Conservation (phyloP, 1,140 invertebrate genomes). For the Apocrypta bakeri region DNA sequence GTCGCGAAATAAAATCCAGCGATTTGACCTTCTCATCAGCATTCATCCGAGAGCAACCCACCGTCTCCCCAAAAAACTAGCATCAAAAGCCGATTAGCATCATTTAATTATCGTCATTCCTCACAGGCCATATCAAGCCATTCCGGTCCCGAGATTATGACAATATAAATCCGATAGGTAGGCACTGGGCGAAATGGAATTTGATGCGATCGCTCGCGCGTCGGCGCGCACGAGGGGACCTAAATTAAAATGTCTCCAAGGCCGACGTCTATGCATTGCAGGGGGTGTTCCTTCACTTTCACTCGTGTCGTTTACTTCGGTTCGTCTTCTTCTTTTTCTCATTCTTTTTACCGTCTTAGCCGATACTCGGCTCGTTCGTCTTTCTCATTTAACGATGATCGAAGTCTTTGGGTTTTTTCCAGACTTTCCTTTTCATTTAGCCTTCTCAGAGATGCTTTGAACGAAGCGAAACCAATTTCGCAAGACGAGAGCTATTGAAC, state of each 20-base stretch:
- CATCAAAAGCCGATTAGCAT: slow-evolving; percentile 19
- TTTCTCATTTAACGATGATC: background rate
- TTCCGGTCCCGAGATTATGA: slow-evolving; percentile 21
- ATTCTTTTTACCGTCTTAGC: background rate
- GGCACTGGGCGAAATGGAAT: slow-evolving; percentile 53
- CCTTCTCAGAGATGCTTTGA: background rate
- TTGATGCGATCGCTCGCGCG: slow-evolving; percentile 50
- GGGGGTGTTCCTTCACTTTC: slow-evolving; percentile 11
- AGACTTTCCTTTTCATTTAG: slow-evolving; percentile 10
- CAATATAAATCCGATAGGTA: slow-evolving; percentile 49
- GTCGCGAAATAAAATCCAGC: background rate
- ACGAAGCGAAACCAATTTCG: background rate
- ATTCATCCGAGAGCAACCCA: no score
- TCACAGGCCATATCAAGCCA: background rate
- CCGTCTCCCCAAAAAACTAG: background rate
- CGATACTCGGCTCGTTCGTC: background rate
- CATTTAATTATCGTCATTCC: slow-evolving; percentile 32
- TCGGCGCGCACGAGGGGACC: slow-evolving; percentile 50
- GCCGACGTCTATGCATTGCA: slow-evolving; percentile 42
- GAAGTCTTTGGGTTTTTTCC: background rate
- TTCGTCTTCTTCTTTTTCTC: background rate
- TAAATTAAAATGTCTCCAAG: slow-evolving; percentile 65
- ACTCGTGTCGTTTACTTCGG: background rate
- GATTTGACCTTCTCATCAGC: background rate
- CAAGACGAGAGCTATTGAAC: background rate